A percentile compares a stretch with the other conserved stretches of the same genome.
phyloP scores from a whole-genome alignment of 2,888 invertebrate species.

The Flabesymbios commensalis region DNA sequence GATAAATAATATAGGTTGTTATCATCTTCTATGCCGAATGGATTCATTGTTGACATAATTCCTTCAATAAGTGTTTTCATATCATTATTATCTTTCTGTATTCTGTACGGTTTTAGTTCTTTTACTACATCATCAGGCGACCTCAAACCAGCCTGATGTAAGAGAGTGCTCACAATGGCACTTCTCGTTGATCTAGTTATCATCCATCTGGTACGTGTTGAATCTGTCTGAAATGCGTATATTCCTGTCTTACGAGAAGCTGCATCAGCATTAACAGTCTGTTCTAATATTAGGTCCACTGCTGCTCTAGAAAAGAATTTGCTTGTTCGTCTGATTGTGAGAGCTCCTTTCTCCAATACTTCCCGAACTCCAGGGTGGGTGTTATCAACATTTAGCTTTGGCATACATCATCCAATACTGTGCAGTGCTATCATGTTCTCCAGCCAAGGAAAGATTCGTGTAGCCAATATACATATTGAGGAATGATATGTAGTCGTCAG shows the following conservation, averaged over 20 bases:
- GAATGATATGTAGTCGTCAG: too few species aligned
- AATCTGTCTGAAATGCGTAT: conserved; percentile 12
- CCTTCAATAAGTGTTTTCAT: conserved; percentile 16
- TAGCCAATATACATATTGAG: neutral
- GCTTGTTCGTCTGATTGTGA: conserved; percentile 21
- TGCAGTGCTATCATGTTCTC: neutral
- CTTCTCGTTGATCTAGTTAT: neutral
- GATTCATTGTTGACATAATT: conserved; percentile 17
- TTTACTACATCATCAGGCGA: conserved; percentile 6
- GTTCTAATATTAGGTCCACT: conserved; percentile 25
- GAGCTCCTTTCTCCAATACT: conserved; percentile 19
- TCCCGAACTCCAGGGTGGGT: conserved; percentile 21
- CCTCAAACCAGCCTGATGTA: conserved; percentile 13
- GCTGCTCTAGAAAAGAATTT: conserved; percentile 19
- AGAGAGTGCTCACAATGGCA: conserved; percentile 9
- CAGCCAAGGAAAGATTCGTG: neutral
- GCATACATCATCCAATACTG: conserved; percentile 6
- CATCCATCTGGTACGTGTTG: conserved; percentile 11
- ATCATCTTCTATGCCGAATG: conserved; percentile 7
- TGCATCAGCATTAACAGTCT: conserved; percentile 25
- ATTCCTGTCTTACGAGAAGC: conserved; percentile 26
- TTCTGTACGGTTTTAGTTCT: conserved; percentile 4
- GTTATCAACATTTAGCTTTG: conserved; percentile 19
- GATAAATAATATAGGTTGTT: conserved; percentile 7
- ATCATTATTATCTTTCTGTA: conserved; percentile 17